Percentiles rank a stretch among this genome's conserved stretches.
phyloP scores from a whole-genome alignment of 2,797 vertebrate species.

The Clarias pachynema region DNA sequence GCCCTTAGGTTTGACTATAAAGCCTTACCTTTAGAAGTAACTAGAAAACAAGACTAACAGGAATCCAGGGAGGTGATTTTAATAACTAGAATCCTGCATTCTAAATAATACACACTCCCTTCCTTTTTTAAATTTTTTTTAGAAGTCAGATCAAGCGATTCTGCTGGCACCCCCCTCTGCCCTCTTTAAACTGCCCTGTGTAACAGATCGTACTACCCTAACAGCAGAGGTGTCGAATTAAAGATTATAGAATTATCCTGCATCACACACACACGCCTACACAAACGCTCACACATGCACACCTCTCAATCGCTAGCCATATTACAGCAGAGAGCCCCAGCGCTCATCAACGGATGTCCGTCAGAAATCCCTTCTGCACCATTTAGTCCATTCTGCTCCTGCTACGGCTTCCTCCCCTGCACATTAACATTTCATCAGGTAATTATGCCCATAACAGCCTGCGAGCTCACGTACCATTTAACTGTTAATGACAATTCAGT shows the following conservation, averaged over 20 bases:
- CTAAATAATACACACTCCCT: background rate
- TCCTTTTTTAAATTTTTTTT: background rate
- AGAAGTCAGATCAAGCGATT: no score
- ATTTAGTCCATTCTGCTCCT: conserved; percentile 62
- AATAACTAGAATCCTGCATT: background rate
- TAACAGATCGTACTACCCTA: background rate
- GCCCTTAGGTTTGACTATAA: background rate
- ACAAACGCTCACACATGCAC: conserved; percentile 28
- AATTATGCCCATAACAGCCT: conserved; percentile 65
- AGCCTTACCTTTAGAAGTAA: background rate
- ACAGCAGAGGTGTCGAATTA: conserved; percentile 14
- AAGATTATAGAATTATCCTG: conserved; percentile 35
- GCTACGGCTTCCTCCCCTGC: conserved; percentile 47
- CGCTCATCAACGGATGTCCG: conserved; percentile 45
- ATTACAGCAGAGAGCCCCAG: conserved; percentile 23
- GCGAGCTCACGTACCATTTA: conserved; percentile 57
- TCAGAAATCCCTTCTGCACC: conserved; percentile 66
- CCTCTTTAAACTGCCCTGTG: background rate
- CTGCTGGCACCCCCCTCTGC: background rate
- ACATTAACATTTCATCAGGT: conserved; percentile 71
- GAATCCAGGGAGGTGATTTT: no score
- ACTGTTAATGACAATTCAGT: conserved; percentile 57
- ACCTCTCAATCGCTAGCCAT: conserved; percentile 4
- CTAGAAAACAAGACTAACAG: background rate
- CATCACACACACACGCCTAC: conserved; percentile 13